Evolutionary conservation across 2,797 vertebrate species (phyloP).

Genomic region (Peromyscus eremicus): DNA sequence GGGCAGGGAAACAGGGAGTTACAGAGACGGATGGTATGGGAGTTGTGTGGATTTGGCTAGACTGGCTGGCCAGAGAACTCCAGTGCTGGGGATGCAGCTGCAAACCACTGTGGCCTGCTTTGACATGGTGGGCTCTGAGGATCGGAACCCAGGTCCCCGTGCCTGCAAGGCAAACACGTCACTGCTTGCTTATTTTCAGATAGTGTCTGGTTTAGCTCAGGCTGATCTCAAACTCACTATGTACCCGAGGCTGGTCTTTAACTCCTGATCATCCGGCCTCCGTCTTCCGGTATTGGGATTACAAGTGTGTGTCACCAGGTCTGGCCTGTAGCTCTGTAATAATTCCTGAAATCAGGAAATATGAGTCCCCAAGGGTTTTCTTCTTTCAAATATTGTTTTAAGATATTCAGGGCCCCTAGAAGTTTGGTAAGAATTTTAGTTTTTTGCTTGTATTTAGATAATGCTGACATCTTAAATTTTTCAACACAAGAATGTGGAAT

Average conservation of each 20-base stretch:
- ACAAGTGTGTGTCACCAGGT: not conserved
- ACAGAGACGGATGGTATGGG: not conserved
- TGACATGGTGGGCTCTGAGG: not conserved
- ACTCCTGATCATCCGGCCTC: not conserved
- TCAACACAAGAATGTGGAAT: not conserved
- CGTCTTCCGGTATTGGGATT: no score
- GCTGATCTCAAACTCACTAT: not conserved
- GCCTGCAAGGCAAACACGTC: no score
- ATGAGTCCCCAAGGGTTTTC: not conserved
- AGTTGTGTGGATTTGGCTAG: not conserved
- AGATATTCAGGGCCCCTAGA: not conserved
- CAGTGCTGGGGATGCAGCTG: not conserved
- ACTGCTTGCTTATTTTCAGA: not conserved
- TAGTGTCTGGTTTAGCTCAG: not conserved
- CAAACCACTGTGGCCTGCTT: not conserved
- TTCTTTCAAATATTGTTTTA: not conserved
- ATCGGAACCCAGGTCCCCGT: not conserved
- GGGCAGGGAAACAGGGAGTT: no score
- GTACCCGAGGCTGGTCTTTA: not conserved
- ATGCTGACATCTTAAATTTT: not conserved
- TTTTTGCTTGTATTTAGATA: slow-evolving; percentile 5
- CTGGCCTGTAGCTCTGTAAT: not conserved
- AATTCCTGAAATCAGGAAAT: not conserved
- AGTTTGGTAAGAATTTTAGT: not conserved
- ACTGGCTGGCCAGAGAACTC: not conserved